Base-by-base conservation (phyloP, 2,113 vertebrate species). In the Lagopus leucura region DNA sequence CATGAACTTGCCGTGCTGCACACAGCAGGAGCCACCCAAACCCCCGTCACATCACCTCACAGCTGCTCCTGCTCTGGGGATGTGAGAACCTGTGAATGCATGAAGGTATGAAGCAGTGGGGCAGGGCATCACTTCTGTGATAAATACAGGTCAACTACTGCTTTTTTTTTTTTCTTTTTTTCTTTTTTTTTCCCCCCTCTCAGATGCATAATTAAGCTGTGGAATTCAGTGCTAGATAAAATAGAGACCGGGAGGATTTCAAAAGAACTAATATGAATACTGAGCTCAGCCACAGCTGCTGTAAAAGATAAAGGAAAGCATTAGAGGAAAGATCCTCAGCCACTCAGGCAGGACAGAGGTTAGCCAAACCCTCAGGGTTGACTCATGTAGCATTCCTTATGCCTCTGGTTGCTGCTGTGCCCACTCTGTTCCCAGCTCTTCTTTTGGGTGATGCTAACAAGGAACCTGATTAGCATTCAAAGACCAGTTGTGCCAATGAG, bases 1-100 rank as follows among this genome's bases (percentile, higher is more conserved):
- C 8, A 4, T 0, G 36, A 20, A 38, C 13, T 75, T 2, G 0
- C 34, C 16, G 19, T 0, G 9, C 71, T 0, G 1, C 13, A 2
- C 50, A 14, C 61, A 27, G 15, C 7, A 34, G 84, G 82, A 38
- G 58, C 47, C 75, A 42, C 6, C 57, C 21, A 48, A 66, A 11
- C 45, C 67, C 52, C 70, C 42, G 5, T 40, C 43, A 32, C 24
- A 34, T 20, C 69, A 24, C n/a, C 73, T 38, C 20, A 25, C 85
- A 32, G 14, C 12, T 4, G 78, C 82, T 11, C 5, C 85, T 14
- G 13, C 3, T 0, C 1, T 6, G 64, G 54, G 40, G 24, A 3
- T 6, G 30, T 13, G 76, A 1, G 2, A 30, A 47, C 48, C 2
- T 10, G 63, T 1, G 48, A 28, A 42, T 3, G 6, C 24, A 8